phyloP scores from a whole-genome alignment of 2,113 vertebrate species.

The Cariama cristata region DNA sequence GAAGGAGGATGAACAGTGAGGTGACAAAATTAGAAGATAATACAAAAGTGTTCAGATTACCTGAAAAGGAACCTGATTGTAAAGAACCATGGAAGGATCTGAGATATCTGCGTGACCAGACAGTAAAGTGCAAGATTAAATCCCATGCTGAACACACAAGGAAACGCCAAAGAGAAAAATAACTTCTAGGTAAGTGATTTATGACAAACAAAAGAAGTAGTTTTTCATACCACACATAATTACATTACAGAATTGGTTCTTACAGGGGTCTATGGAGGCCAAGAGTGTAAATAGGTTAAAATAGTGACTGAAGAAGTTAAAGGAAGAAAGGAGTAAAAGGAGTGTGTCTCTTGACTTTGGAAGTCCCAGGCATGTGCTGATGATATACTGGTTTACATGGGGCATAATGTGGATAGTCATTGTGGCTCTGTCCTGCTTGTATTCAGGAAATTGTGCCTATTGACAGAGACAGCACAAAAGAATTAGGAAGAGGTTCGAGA shows the following conservation, averaged over 20 bases:
- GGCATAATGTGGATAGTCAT: background rate
- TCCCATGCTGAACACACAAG: background rate
- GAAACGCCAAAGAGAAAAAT: background rate
- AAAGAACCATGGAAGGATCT: background rate
- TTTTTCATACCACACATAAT: background rate
- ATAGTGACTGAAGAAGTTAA: background rate
- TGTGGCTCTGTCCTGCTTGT: background rate
- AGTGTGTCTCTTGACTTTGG: background rate
- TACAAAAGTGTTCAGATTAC: background rate
- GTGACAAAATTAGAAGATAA: background rate
- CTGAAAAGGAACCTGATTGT: background rate
- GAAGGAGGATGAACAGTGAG: background rate
- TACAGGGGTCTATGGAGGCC: background rate
- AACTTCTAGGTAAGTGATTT: background rate
- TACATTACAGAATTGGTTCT: background rate
- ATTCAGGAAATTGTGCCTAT: background rate
- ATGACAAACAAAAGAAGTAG: background rate
- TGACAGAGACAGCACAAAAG: background rate
- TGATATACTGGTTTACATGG: background rate
- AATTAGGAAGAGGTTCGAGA: background rate
- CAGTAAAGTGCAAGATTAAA: background rate
- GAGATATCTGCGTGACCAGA: background rate
- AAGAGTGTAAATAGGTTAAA: background rate
- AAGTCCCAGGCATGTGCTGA: background rate
- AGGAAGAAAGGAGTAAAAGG: background rate